Percentiles rank a stretch among this genome's conserved stretches.
phyloP scores from a whole-genome alignment of 1,140 invertebrate species.

The Eriosoma lanigerum region DNA sequence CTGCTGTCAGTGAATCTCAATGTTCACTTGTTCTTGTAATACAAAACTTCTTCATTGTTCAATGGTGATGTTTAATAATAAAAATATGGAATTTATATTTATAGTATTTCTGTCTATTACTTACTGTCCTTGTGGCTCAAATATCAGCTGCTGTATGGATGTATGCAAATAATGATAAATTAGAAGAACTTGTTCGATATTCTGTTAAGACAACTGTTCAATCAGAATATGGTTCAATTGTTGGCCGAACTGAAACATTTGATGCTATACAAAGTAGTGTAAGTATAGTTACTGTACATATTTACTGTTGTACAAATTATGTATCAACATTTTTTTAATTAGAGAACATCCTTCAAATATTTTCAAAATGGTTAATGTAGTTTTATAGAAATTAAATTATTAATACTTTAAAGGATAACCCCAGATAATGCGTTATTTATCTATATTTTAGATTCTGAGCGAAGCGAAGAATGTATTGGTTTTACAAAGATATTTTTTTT shows the following conservation, averaged over 20 bases:
- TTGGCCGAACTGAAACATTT: slow-evolving; percentile 65
- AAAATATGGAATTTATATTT: slow-evolving; percentile 56
- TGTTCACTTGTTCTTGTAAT: slow-evolving; percentile 81
- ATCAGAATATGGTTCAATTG: slow-evolving; percentile 69
- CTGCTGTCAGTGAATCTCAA: slow-evolving; percentile 81
- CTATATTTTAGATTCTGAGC: too few relatives aligned
- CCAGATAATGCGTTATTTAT: too few relatives aligned
- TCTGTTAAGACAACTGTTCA: slow-evolving; percentile 68
- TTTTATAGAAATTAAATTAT: too few relatives aligned
- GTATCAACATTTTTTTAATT: neutral
- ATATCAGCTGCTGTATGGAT: slow-evolving; percentile 74
- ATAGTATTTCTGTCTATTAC: slow-evolving; percentile 72
- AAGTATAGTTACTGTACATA: too few relatives aligned
- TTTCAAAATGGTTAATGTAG: too few relatives aligned
- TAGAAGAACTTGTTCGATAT: slow-evolving; percentile 66
- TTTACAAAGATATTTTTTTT: too few relatives aligned
- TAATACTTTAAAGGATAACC: too few relatives aligned
- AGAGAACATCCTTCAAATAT: neutral
- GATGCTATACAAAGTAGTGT: slow-evolving; percentile 71
- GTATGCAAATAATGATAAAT: slow-evolving; percentile 67
- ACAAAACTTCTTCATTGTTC: slow-evolving; percentile 47
- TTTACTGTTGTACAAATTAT: neutral
- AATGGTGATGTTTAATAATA: slow-evolving; percentile 17
- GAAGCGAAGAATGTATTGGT: too few relatives aligned
- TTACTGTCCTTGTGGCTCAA: slow-evolving; percentile 78